Conservation (phyloP, 1,140 invertebrate genomes). For the Drosophila equinoxialis region DNA sequence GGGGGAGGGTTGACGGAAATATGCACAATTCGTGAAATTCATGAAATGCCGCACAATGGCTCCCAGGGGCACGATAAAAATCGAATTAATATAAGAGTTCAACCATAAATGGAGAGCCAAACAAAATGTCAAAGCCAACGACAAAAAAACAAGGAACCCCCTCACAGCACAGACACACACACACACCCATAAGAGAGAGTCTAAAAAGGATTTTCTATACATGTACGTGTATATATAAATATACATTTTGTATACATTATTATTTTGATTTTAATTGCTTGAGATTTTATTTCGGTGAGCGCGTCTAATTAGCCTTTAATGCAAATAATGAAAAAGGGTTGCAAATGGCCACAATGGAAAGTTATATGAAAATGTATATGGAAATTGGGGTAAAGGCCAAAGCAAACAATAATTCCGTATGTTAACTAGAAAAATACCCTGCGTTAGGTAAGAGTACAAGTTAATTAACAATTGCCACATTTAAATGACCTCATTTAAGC, state of each 20-base stretch:
- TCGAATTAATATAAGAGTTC: slow-evolving; percentile 83
- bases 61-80: slow-evolving; percentile 81
- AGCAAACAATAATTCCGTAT: neutral
- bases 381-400: neutral
- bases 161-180: slow-evolving; percentile 7
- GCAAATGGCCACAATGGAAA: neutral
- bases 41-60: slow-evolving; percentile 81
- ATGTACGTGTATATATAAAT: slow-evolving; percentile 5
- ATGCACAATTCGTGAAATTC: slow-evolving; percentile 72
- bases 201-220: slow-evolving; percentile 11
- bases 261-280: slow-evolving; percentile 56
- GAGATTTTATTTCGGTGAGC: slow-evolving; percentile 38
- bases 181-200: slow-evolving; percentile 11
- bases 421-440: neutral
- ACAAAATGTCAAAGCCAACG: slow-evolving; percentile 59
- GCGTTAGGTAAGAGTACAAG: neutral
- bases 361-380: neutral
- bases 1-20: slow-evolving; percentile 45
- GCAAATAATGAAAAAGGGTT: slow-evolving; percentile 26
- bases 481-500: no score
- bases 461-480: neutral
- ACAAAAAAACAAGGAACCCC: neutral
- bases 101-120: slow-evolving; percentile 56
- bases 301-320: slow-evolving; percentile 50
- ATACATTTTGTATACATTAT: slow-evolving; percentile 47